Base-by-base conservation (phyloP, 2,888 invertebrate species). In the Pasiphila rectangulata region DNA sequence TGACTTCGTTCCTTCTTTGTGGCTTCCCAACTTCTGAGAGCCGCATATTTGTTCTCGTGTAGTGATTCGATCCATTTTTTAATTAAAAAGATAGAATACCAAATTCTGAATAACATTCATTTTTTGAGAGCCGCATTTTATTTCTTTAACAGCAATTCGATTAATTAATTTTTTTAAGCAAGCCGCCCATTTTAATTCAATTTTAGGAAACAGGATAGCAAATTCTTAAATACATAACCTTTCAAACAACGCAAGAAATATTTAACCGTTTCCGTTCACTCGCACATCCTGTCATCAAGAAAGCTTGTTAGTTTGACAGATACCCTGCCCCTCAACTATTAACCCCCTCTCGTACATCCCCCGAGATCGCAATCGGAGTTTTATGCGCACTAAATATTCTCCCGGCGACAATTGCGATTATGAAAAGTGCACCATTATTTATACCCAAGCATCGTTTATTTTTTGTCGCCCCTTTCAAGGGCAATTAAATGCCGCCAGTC, bases 351-450 rank as follows among this genome's bases (percentile, higher is more conserved):
- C 58, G 60, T 68, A 60, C 64, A 48, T 57, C 66, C 67, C 72
- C 49, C 56, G 62, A 72, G 76, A 75, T 72, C 66, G 64, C 72
- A 71, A 75, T 74, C 80, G 75, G 72, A 67, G 64, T 79, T 86
- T 87, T 81, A 85, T 78, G 82, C 85, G 84, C 82, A 83, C 88
- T 88, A 88, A 88, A 88, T 87, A 88, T 87, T 84, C 88, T 87
- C 86, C 80, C 76, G 81, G 87, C 86, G 87, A 88, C 87, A 88
- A 87, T 87, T 86, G 86, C 87, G 86, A 87, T 87, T 88, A 88
- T 88, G 88, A 88, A 88, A 87, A 88, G 88, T 88, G 88, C 87
- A 88, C 81, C 75, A 83, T 87, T 88, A 88, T 88, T 88, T 88
- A 88, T 87, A 75, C 69, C 83, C 76, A 64, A 65, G 59, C 68